Evolutionary conservation across 2,888 invertebrate genomes (phyloP), one percentile per base, ranked within the genome.

Genomic region (Hydraecia micacea): DNA sequence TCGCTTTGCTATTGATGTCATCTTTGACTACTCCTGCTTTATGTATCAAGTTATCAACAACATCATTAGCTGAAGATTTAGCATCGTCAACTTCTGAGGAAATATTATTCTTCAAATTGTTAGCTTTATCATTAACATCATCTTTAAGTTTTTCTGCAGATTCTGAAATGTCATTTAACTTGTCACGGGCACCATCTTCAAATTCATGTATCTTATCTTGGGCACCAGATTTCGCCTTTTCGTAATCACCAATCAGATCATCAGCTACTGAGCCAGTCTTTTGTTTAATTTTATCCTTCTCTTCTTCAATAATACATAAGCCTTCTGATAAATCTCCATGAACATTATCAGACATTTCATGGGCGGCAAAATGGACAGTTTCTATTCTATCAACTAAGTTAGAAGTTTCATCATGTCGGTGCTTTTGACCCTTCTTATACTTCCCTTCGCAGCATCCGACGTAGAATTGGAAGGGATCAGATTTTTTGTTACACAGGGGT

Each of bases 381-480:
- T 97, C 97, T 81, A 96, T 94, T 80, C 95, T 95, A 73, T 96
- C 97, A 7, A 93, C 91, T 75, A 96, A 85, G 81, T 94, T 96
- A 4, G 96, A 96, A 7, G 96, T 96, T 91, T 96, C 96, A 36
- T 97, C 95, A 73, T 96, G 96, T 36, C 93, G 92, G 83, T 97
- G 96, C 90, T 96, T 95, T 79, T 93, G 92, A 52, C 94, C 95
- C 69, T 93, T 92, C 28, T 91, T 92, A 84, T 88, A 95, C 87
- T 91, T 94, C 2, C 94, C 94, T 86, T 96, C 94, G 79, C 96
- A 96, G 84, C 95, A 96, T 67, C 94, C 94, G 1, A 93, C 93
- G 76, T 95, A 94, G 75, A 94, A 95, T 79, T 93, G 92, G 92
- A 96, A 96, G 5, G 96, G 96, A 84, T 96, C 96, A 9, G 88